Evolutionary conservation across 2,113 vertebrate genomes (phyloP).

Genomic region (Fukomys damarensis): DNA sequence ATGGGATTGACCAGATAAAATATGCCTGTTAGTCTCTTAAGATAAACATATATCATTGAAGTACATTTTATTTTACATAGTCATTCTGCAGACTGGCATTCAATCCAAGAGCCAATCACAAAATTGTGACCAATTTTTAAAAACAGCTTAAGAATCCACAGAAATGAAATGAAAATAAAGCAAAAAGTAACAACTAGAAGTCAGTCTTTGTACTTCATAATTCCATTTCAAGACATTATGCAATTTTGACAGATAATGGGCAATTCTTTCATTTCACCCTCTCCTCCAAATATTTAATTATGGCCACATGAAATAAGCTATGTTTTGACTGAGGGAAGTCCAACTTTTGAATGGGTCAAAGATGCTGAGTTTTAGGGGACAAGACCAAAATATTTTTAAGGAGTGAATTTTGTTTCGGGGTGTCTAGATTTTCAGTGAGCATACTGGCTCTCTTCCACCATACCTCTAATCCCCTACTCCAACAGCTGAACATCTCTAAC

Average conservation of each 20-base stretch:
- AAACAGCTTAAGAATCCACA: conserved; percentile 35
- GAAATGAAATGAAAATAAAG: conserved; percentile 56
- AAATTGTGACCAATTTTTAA: conserved; percentile 41
- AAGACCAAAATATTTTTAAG: conserved; percentile 48
- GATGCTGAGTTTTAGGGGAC: conserved; percentile 58
- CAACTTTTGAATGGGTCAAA: conserved; percentile 70
- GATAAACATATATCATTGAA: not conserved
- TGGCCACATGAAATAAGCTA: conserved; percentile 54
- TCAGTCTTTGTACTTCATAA: conserved; percentile 37
- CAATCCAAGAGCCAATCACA: not conserved
- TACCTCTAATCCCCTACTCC: not conserved
- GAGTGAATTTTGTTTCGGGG: not conserved
- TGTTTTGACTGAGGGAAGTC: conserved; percentile 64
- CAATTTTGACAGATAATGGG: conserved; percentile 58
- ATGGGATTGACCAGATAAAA: not conserved
- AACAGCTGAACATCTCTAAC: not conserved
- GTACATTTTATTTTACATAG: not conserved
- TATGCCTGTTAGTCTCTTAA: not conserved
- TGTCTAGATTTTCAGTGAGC: conserved; percentile 18
- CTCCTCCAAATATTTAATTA: conserved; percentile 61
- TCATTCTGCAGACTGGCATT: not conserved
- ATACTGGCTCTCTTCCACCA: not conserved
- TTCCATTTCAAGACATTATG: conserved; percentile 56
- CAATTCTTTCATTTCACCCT: conserved; percentile 30
- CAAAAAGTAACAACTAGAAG: conserved; percentile 28